These are phyloP conservation scores for Dynastes tityus DNA, from an alignment of 2,888 invertebrate genomes.

Conservation along the genomic window DNA sequence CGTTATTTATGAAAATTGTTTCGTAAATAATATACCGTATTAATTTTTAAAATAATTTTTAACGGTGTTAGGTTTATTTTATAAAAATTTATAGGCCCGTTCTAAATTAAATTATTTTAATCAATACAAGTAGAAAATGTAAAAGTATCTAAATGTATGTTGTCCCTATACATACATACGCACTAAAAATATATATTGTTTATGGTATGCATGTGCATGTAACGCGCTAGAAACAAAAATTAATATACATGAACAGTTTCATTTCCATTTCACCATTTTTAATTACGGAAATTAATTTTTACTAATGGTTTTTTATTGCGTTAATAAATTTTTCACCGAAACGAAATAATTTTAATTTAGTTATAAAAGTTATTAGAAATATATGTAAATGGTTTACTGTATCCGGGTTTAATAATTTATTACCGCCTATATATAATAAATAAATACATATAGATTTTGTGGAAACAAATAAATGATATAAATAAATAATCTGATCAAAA, in stretches of 20 bases:
- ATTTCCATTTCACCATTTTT: constrained; percentile 47
- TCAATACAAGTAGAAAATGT: constrained; percentile 31
- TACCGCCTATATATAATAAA: constrained; percentile 50
- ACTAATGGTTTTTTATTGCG: constrained; percentile 50
- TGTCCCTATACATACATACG: neutral
- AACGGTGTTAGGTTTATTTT: constrained; percentile 7
- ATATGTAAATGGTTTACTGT: constrained; percentile 52
- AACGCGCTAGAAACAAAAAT: constrained; percentile 23
- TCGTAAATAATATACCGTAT: constrained; percentile 29
- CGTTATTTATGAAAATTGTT: constrained; percentile 33
- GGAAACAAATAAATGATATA: constrained; percentile 54
- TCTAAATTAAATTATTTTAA: constrained; percentile 44
- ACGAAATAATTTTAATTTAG: constrained; percentile 52
- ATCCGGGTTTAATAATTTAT: constrained; percentile 51
- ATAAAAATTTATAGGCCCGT: constrained; percentile 32
- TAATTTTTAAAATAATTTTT: constrained; percentile 33
- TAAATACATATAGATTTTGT: constrained; percentile 52
- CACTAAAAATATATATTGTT: constrained; percentile 12
- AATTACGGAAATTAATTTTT: constrained; percentile 51
- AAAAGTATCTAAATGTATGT: constrained; percentile 30
- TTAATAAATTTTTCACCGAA: constrained; percentile 50
- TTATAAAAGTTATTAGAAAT: constrained; percentile 52
- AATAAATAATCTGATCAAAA: constrained; percentile 54
- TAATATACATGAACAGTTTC: constrained; percentile 46
- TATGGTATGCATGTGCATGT: constrained; percentile 18